Percentiles rank a stretch among this genome's conserved stretches.
phyloP scores from a whole-genome alignment of 2,113 vertebrate species.

The Pangasianodon gigas region DNA sequence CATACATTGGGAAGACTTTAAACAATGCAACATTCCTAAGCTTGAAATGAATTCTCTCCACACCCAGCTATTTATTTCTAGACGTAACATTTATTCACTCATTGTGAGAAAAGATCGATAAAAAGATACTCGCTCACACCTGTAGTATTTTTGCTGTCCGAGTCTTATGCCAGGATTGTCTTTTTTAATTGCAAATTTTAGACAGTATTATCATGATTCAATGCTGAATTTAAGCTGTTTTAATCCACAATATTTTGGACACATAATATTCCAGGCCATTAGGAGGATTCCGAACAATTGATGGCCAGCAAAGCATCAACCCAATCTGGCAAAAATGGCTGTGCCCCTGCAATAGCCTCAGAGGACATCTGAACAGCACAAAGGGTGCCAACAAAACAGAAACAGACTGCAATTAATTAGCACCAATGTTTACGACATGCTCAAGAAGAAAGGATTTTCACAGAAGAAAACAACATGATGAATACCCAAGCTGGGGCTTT shows the following conservation, averaged over 20 bases:
- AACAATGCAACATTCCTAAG: not conserved
- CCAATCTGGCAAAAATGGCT: constrained; percentile 30
- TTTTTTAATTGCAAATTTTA: no score
- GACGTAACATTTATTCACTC: not conserved
- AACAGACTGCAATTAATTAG: constrained; percentile 37
- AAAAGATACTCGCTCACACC: not conserved
- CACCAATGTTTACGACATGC: constrained; percentile 8
- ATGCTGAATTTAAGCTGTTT: not conserved
- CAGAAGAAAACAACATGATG: constrained; percentile 13
- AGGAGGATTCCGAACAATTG: constrained; percentile 1
- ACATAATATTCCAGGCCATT: not conserved
- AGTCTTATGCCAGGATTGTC: not conserved
- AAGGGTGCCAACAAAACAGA: constrained; percentile 31
- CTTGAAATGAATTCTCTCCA: not conserved
- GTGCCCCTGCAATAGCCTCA: constrained; percentile 4
- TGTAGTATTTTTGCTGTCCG: not conserved
- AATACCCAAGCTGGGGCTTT: not conserved
- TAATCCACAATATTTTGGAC: constrained; percentile 5
- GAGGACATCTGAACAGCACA: constrained; percentile 22
- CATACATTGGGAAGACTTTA: not conserved
- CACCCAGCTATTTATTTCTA: not conserved
- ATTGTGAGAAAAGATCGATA: not conserved
- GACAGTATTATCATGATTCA: not conserved
- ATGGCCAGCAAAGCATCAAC: not conserved
- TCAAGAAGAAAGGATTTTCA: constrained; percentile 20